Evolutionary conservation across 1,140 invertebrate genomes (phyloP), one percentile per base, ranked within the genome.

Genomic region (Bursaphelenchus mucronatus): DNA sequence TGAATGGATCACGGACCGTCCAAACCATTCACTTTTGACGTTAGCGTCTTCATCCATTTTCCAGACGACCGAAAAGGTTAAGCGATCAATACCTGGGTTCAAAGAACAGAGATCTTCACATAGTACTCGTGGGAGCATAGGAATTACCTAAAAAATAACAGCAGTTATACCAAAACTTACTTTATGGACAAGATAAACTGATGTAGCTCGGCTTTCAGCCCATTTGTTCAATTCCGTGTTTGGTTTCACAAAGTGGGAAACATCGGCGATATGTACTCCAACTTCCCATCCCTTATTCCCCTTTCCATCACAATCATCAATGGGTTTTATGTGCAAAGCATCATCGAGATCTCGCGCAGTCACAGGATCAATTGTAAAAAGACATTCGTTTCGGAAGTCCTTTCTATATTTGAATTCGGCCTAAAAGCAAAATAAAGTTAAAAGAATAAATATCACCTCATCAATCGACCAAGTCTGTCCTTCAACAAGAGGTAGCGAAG

Each of bases 51-150:
- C 82, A 66, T 90, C 88, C 71, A 97, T 86, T 83, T 92, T 89
- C 93, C 94, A 97, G 50, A 96, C 84, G 66, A 90, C 91, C 6
- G 92, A 94, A 81, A 97, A 97, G 0, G 92, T 91, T 73, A 95
- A 88, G 67, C 92, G 85, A 75, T 94, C 92, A 63, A 89, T 89
- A 13, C 87, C 86, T 0, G 89, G 90, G 61, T 89, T 85, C 7
- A 97, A 82, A 0, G 93, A 97, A 55, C 91, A 94, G 8, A 89
- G 78, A 76, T 90, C 82, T 75, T 87, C 85, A 82, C 91, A 94
- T 0, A 95, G 82, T 46, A 89, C 83, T 71, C 88, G 83, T 0
- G 92, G 92, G 54, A 96, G 83, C 92, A 95, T 96, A 56, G 94
- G 92, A 64, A 91, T 71, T 9, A 70, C 70, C 67, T 69, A 63